Base-by-base conservation (phyloP, 2,113 vertebrate species). In the Xenopus laevis region DNA sequence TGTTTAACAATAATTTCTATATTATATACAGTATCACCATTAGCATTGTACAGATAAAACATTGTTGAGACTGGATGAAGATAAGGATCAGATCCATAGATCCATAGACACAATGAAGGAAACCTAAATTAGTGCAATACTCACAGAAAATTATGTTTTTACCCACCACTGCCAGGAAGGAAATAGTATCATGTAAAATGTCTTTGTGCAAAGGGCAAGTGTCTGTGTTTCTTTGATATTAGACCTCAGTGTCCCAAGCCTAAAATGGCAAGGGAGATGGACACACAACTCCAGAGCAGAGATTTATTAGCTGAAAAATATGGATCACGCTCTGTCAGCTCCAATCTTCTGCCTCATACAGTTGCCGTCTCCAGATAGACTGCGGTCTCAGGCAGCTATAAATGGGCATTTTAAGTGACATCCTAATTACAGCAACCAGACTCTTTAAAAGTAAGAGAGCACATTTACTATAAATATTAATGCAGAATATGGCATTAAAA, bases 291-390 rank as follows among this genome's bases (percentile, higher is more conserved):
- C 73, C 65, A 62, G 46, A 75, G 67, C 73, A 75, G 73, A 75
- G 73, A 75, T 75, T 75, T 75, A 75, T 75, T 75, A 75, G 73
- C 73, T 75, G 65, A 68, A 68, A 75, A 68, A 75, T 75, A 68
- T 62, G 65, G 57, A 68, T 75, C 73, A 75, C 65, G 73, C 57
- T 75, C 73, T 75, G 73, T 75, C 73, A 75, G 73, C 65, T 74
- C 66, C 73, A 75, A 75, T 75, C 73, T 75, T 65, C 65, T 75
- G 73, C 73, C 65, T 75, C 65, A 61, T 75, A 53, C 73, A 68
- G 65, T 75, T 74, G 55, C 33, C 4, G 21, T 74, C 72, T 74
- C 72, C 65, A 74, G 55, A 40, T 64, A 61, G 65, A 61, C 55
- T 74, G 33, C 27, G 64, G 53, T 68, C 55, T 20, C 55, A n/a